phyloP scores from a whole-genome alignment of 2,113 vertebrate genomes.

The Coptodon rendalli region DNA sequence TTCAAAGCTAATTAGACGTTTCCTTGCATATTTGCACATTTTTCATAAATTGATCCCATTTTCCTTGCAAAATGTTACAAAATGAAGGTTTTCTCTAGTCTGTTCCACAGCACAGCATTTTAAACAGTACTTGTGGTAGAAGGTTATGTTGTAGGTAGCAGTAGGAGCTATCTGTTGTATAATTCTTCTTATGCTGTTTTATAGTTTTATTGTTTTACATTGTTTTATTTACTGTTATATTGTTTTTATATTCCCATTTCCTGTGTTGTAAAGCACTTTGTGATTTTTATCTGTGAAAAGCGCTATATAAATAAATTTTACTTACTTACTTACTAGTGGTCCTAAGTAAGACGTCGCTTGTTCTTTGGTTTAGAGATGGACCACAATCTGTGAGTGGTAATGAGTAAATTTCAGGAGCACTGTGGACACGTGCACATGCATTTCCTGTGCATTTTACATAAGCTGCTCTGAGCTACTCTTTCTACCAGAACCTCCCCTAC shows the following conservation, averaged over 20 bases:
- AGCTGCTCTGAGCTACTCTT: background rate
- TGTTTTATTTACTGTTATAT: too few species aligned
- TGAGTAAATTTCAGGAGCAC: background rate
- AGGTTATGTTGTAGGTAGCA: background rate
- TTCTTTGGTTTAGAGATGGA: background rate
- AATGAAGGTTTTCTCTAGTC: background rate
- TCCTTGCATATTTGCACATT: background rate
- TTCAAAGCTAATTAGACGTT: background rate
- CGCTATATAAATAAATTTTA: too few species aligned
- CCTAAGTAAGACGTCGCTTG: background rate
- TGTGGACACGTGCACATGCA: background rate
- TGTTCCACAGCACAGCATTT: background rate
- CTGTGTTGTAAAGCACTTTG: too few species aligned
- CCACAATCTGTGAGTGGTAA: background rate
- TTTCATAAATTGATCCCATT: background rate
- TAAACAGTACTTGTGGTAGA: background rate
- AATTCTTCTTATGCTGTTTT: too few species aligned
- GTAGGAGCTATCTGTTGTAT: background rate
- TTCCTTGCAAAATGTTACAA: background rate
- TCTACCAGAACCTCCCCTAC: background rate
- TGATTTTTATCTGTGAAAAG: too few species aligned
- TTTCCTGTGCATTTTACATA: background rate
- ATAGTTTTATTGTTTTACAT: too few species aligned
- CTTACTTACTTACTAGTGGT: too few species aligned
- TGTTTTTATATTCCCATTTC: too few species aligned